phyloP scores from a whole-genome alignment of 2,113 vertebrate species.

The Jaculus jaculus region DNA sequence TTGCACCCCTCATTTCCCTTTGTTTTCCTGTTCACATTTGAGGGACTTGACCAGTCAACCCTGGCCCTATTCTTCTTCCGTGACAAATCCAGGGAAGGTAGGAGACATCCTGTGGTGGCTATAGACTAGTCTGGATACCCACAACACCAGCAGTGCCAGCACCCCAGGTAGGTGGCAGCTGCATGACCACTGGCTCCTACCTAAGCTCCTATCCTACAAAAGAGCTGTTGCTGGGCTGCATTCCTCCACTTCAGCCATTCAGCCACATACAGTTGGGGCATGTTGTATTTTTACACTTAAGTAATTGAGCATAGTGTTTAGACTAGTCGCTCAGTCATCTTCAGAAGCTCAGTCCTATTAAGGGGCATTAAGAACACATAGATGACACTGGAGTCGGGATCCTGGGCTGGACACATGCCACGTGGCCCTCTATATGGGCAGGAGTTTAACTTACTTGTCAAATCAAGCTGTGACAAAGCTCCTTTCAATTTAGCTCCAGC shows the following conservation, averaged over 20 bases:
- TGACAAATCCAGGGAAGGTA: neutral
- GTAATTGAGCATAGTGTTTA: slow-evolving; percentile 55
- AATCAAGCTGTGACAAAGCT: neutral
- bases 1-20: neutral
- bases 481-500: neutral
- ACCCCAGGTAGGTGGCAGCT: slow-evolving; percentile 61
- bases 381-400: neutral
- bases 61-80: slow-evolving; percentile 14
- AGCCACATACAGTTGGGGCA: slow-evolving; percentile 27
- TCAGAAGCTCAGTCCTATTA: slow-evolving; percentile 27
- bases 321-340: slow-evolving; percentile 57
- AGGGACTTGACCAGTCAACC: neutral
- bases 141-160: slow-evolving; percentile 37
- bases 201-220: slow-evolving; percentile 54
- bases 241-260: slow-evolving; percentile 28
- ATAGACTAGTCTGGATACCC: slow-evolving; percentile 58
- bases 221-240: slow-evolving; percentile 14
- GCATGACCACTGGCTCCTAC: slow-evolving; percentile 46
- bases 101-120: neutral
- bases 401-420: neutral
- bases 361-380: neutral
- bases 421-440: neutral
- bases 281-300: slow-evolving; percentile 64
- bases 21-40: neutral
- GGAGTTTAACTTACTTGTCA: neutral